Evolutionary conservation across 2,888 invertebrate genomes (phyloP), one percentile per base, ranked within the genome.

Genomic region (Rhamnusium bicolor): DNA sequence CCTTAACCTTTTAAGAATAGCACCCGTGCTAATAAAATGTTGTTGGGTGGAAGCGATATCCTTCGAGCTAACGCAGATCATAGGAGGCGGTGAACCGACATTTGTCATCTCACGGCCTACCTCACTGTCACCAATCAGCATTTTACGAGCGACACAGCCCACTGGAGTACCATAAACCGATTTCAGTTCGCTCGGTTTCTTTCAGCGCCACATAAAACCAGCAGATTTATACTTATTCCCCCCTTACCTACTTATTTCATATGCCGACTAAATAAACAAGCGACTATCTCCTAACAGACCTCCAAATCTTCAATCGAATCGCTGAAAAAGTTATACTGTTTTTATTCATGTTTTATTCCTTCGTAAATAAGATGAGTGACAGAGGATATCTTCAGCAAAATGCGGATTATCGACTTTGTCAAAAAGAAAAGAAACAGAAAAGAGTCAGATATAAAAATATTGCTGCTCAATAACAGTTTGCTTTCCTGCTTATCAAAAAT

Each of bases 141-240:
- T 86, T 86, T 86, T 86, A 86, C 86, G 86, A 85, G 82, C 83
- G 78, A 75, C 84, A 85, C 85, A 81, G 82, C 85, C 83, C 86
- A 82, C 86, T 72, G 77, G 86, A 84, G 86, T 82, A 81, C 83
- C 82, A 83, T 86, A 86, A 86, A 86, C 83, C 86, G 84, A 86
- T 86, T 86, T 80, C 81, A 76, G 73, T 79, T 79, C 78, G 74
- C 76, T 79, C 74, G 80, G 78, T 81, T 83, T 79, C 82, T 81
- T 80, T 78, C 71, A 73, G 72, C 77, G 74, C 78, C 71, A 74
- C 75, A 74, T 79, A 77, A 78, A 77, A 78, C 65, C 68, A 46
- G 32, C 73, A 68, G 74, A 79, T 79, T 79, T 80, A 79, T 77
- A 66, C 68, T 68, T 70, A 62, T 68, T 49, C 60, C 53, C 32